Base-by-base conservation (phyloP, 2,888 invertebrate genomes). In the Argyra leucocephala region DNA sequence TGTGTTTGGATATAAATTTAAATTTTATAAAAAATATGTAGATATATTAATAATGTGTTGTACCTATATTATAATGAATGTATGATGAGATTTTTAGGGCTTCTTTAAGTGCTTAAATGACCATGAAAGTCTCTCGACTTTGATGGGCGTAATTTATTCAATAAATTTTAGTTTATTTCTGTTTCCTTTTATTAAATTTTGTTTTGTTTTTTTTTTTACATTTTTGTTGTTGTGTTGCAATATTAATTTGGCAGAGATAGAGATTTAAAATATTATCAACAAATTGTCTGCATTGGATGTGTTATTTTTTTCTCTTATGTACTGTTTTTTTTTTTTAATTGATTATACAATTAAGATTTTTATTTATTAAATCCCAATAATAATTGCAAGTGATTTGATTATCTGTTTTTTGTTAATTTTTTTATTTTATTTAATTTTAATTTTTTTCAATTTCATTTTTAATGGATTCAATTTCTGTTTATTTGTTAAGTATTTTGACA, bases 381-480 rank as follows among this genome's bases (percentile, higher is more conserved):
- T 48, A 48, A 48, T 48, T n/a, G 48, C n/a, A 48, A 48, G 48
- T 48, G n/a, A 48, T 48, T 48, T 48, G n/a, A 18, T 48, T 48
- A 12, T 15, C 18, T 9, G 9, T 48, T 48, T 31, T 48, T 18
- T 18, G 31, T 31, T 31, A 10, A 31, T 31, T 31, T 7, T 31
- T 7, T 31, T 7, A 31, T 31, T 31, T 31, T 31, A n/a, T n/a
- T n/a, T n/a, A n/a, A n/a, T n/a, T n/a, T n/a, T n/a, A n/a, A 6
- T 6, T n/a, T 48, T 48, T n/a, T 48, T 48, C 48, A 18, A 18
- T 18, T 15, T 48, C 18, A 12, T 48, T 18, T 48, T 48, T 48
- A 31, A 31, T 31, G 31, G 48, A 48, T 48, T 48, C 18, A 48
- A 48, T 48, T 15, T 48, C 5, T 48, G 18, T n/a, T 48, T n/a